Evolutionary conservation across 1,140 invertebrate species (phyloP).

Genomic region (Brachionus asplanchnoidis): DNA sequence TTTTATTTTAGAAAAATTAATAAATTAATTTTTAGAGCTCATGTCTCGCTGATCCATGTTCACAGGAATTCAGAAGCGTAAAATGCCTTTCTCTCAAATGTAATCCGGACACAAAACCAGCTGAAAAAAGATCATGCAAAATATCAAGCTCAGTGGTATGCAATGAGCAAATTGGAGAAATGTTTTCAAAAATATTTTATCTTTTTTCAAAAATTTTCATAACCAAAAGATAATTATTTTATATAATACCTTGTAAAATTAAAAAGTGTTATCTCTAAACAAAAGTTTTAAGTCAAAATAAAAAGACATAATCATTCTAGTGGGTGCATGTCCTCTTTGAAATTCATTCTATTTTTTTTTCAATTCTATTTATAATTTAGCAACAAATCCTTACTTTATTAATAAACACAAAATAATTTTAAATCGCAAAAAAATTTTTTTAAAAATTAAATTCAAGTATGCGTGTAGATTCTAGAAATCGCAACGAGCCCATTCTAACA

Average conservation of each 20-base stretch:
- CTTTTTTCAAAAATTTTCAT: not conserved
- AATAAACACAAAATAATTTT: not conserved
- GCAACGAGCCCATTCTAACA: not conserved
- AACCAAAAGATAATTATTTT: not conserved
- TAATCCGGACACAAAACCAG: not conserved
- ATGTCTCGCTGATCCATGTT: not conserved
- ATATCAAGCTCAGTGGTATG: not conserved
- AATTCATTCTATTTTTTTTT: not conserved
- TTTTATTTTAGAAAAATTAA: not conserved
- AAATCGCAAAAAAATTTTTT: not conserved
- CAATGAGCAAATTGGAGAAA: not conserved
- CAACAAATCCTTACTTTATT: not conserved
- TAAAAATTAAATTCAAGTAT: not conserved
- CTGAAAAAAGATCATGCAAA: not conserved
- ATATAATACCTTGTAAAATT: not conserved
- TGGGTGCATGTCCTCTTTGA: not conserved
- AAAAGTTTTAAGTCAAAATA: not conserved
- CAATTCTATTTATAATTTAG: not conserved
- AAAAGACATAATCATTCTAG: constrained; percentile 10
- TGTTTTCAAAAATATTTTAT: not conserved
- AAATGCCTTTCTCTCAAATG: not conserved
- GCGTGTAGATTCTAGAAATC: not conserved
- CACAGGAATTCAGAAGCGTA: not conserved
- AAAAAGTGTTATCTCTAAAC: not conserved
- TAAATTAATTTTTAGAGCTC: not conserved